phyloP scores from a whole-genome alignment of 2,888 invertebrate species.

The Lasioglossum malachurum region DNA sequence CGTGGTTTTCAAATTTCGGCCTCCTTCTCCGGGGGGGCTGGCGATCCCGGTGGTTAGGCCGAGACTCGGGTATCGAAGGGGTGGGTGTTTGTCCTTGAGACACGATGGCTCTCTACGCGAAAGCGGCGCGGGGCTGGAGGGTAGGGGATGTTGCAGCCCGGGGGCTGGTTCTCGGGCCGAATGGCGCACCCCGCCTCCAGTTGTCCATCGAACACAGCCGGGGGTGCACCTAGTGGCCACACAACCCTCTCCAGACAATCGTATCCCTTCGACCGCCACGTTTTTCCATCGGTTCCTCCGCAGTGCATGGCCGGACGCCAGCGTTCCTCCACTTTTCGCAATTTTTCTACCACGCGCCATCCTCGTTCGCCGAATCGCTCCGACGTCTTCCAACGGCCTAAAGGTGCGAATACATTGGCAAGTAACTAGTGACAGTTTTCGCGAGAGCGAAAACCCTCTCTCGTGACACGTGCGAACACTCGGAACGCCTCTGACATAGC shows the following conservation, averaged over 20 bases:
- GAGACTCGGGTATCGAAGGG: neutral
- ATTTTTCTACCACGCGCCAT: neutral
- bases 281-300: constrained; percentile 7
- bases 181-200: constrained; percentile 67
- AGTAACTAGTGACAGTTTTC: neutral
- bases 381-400: neutral
- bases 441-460: neutral
- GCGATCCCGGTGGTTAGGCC: neutral
- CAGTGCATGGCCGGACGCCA: neutral
- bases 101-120: constrained; percentile 49
- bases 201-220: constrained; percentile 74
- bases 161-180: constrained; percentile 69
- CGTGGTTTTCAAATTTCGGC: constrained; percentile 7
- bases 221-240: constrained; percentile 63
- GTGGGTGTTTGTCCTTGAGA: constrained; percentile 73
- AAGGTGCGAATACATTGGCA: neutral
- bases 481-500: neutral
- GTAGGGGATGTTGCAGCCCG: constrained; percentile 75
- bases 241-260: constrained; percentile 34
- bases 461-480: neutral
- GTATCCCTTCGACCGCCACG: constrained; percentile 30
- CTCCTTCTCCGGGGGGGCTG: neutral
- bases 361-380: neutral
- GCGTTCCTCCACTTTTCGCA: neutral
- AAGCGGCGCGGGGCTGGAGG: constrained; percentile 62